Percentiles rank a stretch among this genome's conserved stretches.
Conservation (phyloP, 2,888 invertebrate genomes). For the Pyrocoelia pectoralis region DNA sequence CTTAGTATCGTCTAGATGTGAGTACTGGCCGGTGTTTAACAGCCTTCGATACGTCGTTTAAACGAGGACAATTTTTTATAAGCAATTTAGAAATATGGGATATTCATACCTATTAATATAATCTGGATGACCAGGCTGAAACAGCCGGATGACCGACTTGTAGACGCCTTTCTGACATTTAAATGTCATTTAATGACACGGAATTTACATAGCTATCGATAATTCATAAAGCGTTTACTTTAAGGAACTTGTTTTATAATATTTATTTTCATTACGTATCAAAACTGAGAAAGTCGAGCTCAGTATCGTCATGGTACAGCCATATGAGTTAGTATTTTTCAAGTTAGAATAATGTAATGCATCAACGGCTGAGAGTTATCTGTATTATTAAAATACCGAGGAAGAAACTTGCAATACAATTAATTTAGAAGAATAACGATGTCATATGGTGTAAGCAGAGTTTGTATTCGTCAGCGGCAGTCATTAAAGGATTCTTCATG, state of each 20-base stretch:
- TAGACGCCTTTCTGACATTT: slow-evolving; percentile 49
- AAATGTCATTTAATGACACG: slow-evolving; percentile 48
- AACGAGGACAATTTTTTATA: slow-evolving; percentile 14
- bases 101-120: neutral
- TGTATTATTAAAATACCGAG: slow-evolving; percentile 30
- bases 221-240: slow-evolving; percentile 19
- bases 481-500: neutral
- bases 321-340: slow-evolving; percentile 3
- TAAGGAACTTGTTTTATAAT: neutral
- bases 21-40: slow-evolving; percentile 31
- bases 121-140: slow-evolving; percentile 19
- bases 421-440: slow-evolving; percentile 18
- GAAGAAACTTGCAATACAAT: slow-evolving; percentile 13
- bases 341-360: slow-evolving; percentile 8
- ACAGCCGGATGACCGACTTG: slow-evolving; percentile 22
- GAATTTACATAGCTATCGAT: slow-evolving; percentile 26
- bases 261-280: no score
- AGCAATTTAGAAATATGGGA: slow-evolving; percentile 13
- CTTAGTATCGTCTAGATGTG: slow-evolving; percentile 28
- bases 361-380: slow-evolving; percentile 7
- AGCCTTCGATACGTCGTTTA: slow-evolving; percentile 21
- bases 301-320: neutral
- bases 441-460: slow-evolving; percentile 15
- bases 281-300: neutral
- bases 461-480: slow-evolving; percentile 9